Evolutionary conservation across 2,888 invertebrate genomes (phyloP).

Genomic region (Cephalotes varians): DNA sequence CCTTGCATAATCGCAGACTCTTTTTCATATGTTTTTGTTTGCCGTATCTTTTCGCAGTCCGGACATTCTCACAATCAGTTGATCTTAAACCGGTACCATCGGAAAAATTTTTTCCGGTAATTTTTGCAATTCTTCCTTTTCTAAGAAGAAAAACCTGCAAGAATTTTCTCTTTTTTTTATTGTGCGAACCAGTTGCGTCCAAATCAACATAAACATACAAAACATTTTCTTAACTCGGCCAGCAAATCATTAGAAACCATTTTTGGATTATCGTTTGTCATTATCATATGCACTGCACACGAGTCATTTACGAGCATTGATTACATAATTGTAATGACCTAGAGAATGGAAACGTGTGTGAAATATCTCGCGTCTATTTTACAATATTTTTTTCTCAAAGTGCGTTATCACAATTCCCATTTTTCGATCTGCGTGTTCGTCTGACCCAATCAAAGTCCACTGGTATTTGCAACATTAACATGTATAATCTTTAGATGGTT

Average conservation of each 20-base stretch:
- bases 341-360: not conserved
- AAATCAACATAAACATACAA: slow-evolving; percentile 1
- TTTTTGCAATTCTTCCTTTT: not conserved
- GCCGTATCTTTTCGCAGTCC: not conserved
- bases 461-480: not conserved
- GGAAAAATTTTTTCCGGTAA: not conserved
- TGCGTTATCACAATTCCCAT: not conserved
- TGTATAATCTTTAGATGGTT: not conserved
- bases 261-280: not conserved
- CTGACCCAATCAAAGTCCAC: not conserved
- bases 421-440: not conserved
- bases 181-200: not conserved
- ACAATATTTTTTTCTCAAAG: not conserved
- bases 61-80: not conserved
- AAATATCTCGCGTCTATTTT: not conserved
- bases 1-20: not conserved
- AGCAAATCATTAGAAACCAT: not conserved
- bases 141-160: not conserved
- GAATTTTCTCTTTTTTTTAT: not conserved
- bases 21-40: not conserved
- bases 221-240: not conserved
- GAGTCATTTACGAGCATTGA: not conserved
- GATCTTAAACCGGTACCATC: not conserved
- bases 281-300: not conserved
- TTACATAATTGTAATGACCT: not conserved